These are phyloP conservation scores for Sebastes dallii DNA, from an alignment of 2,797 vertebrate species.

Conservation along the genomic window DNA sequence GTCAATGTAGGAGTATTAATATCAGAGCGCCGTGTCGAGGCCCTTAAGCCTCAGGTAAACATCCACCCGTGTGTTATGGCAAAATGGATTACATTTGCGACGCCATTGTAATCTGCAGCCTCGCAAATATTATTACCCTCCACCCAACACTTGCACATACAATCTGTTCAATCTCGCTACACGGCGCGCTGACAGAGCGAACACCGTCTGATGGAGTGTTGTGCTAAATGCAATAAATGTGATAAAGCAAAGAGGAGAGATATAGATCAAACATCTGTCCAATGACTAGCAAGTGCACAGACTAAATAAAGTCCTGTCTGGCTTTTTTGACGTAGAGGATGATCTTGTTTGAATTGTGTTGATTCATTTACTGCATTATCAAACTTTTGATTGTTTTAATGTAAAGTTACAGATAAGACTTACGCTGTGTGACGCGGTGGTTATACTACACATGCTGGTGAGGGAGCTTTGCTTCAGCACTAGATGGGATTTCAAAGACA, in stretches of 20 bases:
- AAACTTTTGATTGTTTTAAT: background rate
- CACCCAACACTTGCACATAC: constrained; percentile 33
- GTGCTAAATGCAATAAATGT: constrained; percentile 2
- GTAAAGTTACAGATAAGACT: background rate
- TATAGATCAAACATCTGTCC: constrained; percentile 46
- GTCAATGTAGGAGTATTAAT: constrained; percentile 45
- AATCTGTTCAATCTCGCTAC: constrained; percentile 47
- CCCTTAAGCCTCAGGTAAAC: constrained; percentile 48
- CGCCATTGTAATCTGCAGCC: constrained; percentile 58
- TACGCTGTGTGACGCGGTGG: background rate
- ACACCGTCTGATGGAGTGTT: background rate
- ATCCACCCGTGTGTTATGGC: constrained; percentile 3
- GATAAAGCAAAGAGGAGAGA: constrained; percentile 19
- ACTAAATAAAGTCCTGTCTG: background rate
- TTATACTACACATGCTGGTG: background rate
- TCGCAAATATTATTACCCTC: constrained; percentile 53
- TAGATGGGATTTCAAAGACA: constrained; percentile 40
- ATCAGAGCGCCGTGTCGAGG: background rate
- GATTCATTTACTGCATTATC: background rate
- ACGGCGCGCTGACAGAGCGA: constrained; percentile 6
- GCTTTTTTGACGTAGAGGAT: background rate
- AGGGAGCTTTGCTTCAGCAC: background rate
- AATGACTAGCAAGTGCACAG: background rate
- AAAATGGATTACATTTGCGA: constrained; percentile 59
- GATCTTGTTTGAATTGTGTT: background rate